Evolutionary conservation across 2,797 vertebrate species (phyloP).

Genomic region (Bryconaethiops microstoma): DNA sequence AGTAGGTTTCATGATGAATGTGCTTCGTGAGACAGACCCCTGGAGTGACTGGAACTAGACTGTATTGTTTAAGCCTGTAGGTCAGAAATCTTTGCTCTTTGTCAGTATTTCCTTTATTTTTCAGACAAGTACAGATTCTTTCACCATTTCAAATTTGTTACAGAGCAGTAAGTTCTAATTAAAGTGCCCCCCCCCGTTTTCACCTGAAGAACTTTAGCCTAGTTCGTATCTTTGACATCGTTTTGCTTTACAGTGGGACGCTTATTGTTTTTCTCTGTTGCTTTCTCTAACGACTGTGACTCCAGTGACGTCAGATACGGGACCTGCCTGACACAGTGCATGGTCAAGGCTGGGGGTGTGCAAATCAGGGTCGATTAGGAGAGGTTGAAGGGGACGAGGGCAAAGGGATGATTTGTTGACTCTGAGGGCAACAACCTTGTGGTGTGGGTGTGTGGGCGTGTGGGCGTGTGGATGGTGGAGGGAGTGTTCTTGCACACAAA

Average conservation of each 20-base stretch:
- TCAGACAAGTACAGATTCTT: no score
- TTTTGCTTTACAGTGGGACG: neutral
- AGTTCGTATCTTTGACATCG: neutral
- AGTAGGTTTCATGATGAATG: no score
- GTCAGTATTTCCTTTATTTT: neutral
- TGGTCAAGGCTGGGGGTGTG: conserved; percentile 4
- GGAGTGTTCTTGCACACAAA: neutral
- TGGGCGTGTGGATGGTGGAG: no score
- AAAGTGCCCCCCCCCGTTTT: neutral
- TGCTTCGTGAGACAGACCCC: neutral
- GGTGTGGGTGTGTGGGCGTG: neutral
- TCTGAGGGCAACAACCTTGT: conserved; percentile 10
- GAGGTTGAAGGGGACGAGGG: conserved; percentile 2
- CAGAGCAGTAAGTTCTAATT: neutral
- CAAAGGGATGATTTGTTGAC: conserved; percentile 31
- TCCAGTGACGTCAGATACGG: neutral
- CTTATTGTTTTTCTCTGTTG: neutral
- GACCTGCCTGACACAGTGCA: neutral
- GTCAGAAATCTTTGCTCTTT: neutral
- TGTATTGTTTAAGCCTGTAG: neutral
- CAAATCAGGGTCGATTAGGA: conserved; percentile 19
- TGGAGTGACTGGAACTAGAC: neutral
- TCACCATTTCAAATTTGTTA: neutral
- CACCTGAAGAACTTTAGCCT: no score
- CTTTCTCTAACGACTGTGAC: neutral